Evolutionary conservation across 2,113 vertebrate species (phyloP), one percentile per base, ranked within the genome.

Genomic region (Vanacampus margaritifer): DNA sequence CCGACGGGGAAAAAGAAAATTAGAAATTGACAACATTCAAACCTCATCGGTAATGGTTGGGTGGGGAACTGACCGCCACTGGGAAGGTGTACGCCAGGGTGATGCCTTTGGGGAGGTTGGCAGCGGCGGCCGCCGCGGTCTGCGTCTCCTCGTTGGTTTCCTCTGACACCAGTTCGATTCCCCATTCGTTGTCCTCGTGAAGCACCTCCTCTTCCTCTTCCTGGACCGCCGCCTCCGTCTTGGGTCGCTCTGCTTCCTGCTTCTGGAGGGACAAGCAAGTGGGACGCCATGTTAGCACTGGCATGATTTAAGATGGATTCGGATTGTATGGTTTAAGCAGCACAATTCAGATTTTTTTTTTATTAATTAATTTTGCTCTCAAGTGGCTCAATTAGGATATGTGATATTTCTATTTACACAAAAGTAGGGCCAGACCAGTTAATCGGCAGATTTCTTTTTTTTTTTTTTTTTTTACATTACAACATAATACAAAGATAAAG

Each of bases 121-220:
- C 95, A 62, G 94, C 74, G 0, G 90, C 86, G 56, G 94, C 95
- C 39, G 94, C 92, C 50, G 95, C 93, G 48, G 91, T 93, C 75
- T 93, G 88, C 72, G 97, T 76, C 79, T 99, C 97, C 12, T 91
- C 92, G 66, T 95, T 94, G 11, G 95, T 94, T 79, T 91, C 91
- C 80, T 98, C 95, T 1, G 95, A 95, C 12, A 98, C 93, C 64
- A 99, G 76, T 78, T 98, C 95, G 5, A 99, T 99, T 41, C 97
- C 97, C 96, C 96, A 98, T 10, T 95, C 93, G 23, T 98, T 98
- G 51, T 98, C 95, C 72, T 98, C 96, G 0, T 99, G 97, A 14
- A 96, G 78, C 21, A 98, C 81, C 71, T 88, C 93, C 73, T 95
- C 81, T 69, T 87, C 93, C 71, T 95, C 90, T 41, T 88, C 87